Percentiles rank a stretch among this genome's conserved stretches.
These are phyloP conservation scores for Furnarius figulus DNA, from an alignment of 2,113 vertebrate species.

Conservation along the genomic window DNA sequence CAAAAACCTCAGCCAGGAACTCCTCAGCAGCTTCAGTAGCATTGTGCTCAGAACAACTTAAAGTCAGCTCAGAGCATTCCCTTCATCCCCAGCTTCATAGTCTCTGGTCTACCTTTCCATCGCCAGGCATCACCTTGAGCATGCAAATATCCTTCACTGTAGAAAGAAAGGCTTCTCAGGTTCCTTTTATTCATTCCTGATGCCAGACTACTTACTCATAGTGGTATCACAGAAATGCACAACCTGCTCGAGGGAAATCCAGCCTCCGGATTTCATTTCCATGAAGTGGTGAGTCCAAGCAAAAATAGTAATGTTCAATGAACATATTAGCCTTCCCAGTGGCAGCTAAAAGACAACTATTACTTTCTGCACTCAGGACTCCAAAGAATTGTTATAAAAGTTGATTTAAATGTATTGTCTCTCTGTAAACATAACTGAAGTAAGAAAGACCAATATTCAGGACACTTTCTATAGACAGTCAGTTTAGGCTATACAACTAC, in stretches of 20 bases:
- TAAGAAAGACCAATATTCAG: neutral
- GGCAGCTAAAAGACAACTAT: neutral
- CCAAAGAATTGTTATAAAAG: neutral
- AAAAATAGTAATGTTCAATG: neutral
- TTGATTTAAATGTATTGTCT: neutral
- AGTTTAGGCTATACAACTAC: neutral
- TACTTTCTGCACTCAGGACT: neutral
- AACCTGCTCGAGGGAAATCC: neutral
- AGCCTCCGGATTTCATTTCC: neutral
- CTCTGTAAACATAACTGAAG: neutral
- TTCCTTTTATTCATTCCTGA: neutral
- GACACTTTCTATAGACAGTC: neutral
- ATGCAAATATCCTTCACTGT: neutral
- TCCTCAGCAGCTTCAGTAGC: neutral
- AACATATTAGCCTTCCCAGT: neutral
- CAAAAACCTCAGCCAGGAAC: neutral
- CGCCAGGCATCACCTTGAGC: neutral
- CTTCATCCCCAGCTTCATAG: neutral
- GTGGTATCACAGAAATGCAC: neutral
- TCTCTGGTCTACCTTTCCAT: neutral
- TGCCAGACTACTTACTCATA: neutral
- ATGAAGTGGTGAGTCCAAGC: neutral
- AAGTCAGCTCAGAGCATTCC: neutral
- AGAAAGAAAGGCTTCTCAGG: neutral
- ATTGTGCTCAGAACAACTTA: neutral